These are phyloP conservation scores for Daubentonia madagascariensis DNA, from an alignment of 2,113 vertebrate genomes.

Conservation along the genomic window DNA sequence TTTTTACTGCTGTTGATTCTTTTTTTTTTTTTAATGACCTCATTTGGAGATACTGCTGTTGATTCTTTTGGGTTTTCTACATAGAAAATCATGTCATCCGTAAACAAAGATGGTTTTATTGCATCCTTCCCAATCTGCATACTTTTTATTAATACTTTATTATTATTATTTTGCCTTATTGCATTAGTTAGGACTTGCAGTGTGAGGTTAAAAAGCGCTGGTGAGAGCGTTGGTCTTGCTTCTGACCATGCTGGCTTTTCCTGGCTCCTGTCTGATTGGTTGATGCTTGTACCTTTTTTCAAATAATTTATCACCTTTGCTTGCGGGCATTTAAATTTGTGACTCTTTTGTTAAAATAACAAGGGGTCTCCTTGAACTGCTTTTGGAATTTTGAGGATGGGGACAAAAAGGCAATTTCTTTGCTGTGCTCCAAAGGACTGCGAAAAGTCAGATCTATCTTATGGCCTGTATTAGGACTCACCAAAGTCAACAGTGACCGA, in stretches of 20 bases:
- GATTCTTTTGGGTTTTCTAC: background rate
- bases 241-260: background rate
- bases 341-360: background rate
- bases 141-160: background rate
- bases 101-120: background rate
- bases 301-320: background rate
- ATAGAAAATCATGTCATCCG: background rate
- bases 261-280: background rate
- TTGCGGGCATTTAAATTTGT: background rate
- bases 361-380: background rate
- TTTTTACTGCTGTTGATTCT: background rate
- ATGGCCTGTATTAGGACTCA: background rate
- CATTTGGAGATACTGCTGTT: no score
- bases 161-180: no score
- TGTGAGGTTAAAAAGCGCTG: background rate
- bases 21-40: no score
- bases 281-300: no score
- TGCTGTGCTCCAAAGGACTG: no score
- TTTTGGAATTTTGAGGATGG: background rate
- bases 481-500: background rate
- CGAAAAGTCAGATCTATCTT: fast-evolving
- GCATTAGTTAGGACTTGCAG: background rate
- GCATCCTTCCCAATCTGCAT: background rate
- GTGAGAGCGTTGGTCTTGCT: background rate
- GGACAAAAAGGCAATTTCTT: fast-evolving